Percentiles rank a stretch among this genome's conserved stretches.
These are phyloP conservation scores for Entelurus aequoreus DNA, from an alignment of 2,113 vertebrate species.

Conservation along the genomic window DNA sequence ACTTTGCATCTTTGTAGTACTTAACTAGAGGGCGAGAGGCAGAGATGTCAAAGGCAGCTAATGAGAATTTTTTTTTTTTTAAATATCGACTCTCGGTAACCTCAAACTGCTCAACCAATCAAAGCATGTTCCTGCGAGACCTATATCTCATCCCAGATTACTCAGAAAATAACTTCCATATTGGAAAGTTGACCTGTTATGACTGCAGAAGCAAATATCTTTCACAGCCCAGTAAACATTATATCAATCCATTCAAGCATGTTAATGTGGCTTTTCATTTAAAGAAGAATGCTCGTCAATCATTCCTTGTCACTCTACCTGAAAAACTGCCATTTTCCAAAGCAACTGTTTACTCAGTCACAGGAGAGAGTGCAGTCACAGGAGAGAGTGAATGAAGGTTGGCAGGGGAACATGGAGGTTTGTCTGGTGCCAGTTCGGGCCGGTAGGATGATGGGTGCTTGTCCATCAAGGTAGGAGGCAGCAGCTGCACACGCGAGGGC, in stretches of 20 bases:
- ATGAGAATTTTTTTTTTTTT: conserved; percentile 1
- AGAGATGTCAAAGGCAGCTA: not conserved
- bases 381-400: conserved; percentile 2
- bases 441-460: conserved; percentile 5
- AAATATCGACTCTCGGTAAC: conserved; percentile 3
- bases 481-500: conserved; percentile 4
- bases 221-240: not conserved
- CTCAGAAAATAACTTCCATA: conserved; percentile 2
- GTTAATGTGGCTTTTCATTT: not conserved
- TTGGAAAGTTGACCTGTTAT: conserved; percentile 12
- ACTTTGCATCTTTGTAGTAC: not conserved
- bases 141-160: conserved; percentile 10
- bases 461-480: conserved; percentile 6
- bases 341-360: conserved; percentile 3
- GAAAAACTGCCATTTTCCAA: conserved; percentile 7
- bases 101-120: conserved; percentile 15
- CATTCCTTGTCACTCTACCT: conserved; percentile 1
- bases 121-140: conserved; percentile 6
- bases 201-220: conserved; percentile 2
- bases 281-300: conserved; percentile 11
- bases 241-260: conserved; percentile 5
- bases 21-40: not conserved
- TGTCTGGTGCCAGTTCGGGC: not conserved
- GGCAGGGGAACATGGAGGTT: conserved; percentile 4
- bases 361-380: conserved; percentile 3